Evolutionary conservation across 2,888 invertebrate species (phyloP), one percentile per base, ranked within the genome.

Genomic region (Phyto melanocephala): DNA sequence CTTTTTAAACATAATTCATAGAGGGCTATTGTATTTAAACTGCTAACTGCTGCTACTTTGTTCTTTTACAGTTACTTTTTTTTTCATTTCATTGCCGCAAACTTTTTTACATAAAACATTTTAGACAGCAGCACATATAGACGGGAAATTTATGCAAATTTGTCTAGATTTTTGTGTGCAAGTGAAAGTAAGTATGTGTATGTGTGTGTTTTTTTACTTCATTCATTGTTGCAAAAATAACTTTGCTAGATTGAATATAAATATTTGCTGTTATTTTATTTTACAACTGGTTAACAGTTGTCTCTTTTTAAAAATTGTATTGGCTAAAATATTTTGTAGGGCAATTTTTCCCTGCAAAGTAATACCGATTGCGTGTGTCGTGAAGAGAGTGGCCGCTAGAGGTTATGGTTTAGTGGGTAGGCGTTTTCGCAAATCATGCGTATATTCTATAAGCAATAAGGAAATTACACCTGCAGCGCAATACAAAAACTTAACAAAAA

Each of bases 131-230:
- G 22, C 3, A 28, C 28, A 28, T 67, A 58, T 70, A 78, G 74
- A 45, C 75, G 72, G 70, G 58, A 60, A 79, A 65, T 75, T 82
- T 82, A 82, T 79, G 81, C 78, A 82, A 82, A 82, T 82, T 82
- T 75, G 78, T 79, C 78, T 75, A 67, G 58, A 74, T 70, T 75
- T 78, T 75, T 60, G 8, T 58, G 13, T 22, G 11, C 37, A 17
- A 35, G 40, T 13, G 15, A 11, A 22, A 17, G 22, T 22, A 13
- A 7, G 2, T 47, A 28, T 56, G 15, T n/a, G 56, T 22, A 13
- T 74, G 35, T 68, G n/a, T 42, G 11, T 56, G 17, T 45, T 8
- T 40, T 67, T 68, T 1, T 20, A 37, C 42, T 56, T 58, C 60
- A 42, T 56, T 75, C 56, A 65, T 76, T 80, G 65, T 63, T 50